Evolutionary conservation across 2,113 vertebrate genomes (phyloP).

Genomic region (Eurypyga helias): DNA sequence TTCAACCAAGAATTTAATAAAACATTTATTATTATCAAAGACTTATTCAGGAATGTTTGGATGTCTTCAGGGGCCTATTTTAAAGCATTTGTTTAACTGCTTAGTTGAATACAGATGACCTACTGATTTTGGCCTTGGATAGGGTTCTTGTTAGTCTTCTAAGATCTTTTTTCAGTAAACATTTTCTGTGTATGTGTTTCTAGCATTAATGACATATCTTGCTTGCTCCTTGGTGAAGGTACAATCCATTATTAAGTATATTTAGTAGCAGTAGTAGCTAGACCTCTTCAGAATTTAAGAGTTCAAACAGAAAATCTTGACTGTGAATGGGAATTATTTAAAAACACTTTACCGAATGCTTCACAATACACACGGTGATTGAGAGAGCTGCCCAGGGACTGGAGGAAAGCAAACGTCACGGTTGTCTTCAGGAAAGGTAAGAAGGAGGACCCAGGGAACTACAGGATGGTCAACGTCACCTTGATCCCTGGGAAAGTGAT

Average conservation of each 20-base stretch:
- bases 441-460: not conserved
- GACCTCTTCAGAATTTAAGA: not conserved
- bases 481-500: not conserved
- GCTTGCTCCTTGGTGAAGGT: not conserved
- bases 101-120: not conserved
- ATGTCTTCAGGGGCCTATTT: not conserved
- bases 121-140: not conserved
- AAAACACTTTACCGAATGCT: not conserved
- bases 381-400: not conserved
- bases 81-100: not conserved
- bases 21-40: not conserved
- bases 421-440: not conserved
- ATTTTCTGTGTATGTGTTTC: not conserved
- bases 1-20: not conserved
- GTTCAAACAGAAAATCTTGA: not conserved
- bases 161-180: not conserved
- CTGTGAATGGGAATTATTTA: not conserved
- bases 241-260: not conserved
- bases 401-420: not conserved
- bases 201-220: not conserved
- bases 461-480: not conserved
- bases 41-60: not conserved
- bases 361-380: not conserved
- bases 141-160: not conserved
- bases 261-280: not conserved